Evolutionary conservation across 92 coral and sea anemone genomes (phyloP), one percentile per base, ranked within the genome.

Genomic region (Zoanthus gigantus): DNA sequence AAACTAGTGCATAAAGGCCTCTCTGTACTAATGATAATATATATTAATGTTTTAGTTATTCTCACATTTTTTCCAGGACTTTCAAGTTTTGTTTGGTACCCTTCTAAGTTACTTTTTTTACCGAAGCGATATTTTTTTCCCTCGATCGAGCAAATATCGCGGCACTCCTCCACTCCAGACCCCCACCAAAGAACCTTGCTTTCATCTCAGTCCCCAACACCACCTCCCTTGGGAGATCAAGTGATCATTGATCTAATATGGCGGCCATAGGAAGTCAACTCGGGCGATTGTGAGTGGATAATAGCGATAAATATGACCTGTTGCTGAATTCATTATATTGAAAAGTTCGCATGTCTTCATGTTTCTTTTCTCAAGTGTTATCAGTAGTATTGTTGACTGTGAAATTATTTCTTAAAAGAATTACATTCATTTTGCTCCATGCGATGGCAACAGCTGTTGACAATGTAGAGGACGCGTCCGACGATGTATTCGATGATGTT

Each of bases 261-360:
- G 85, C 85, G 75, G 85, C 72, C 28, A 65, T 28, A 66, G 85
- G 85, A 81, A 81, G 85, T 80, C 74, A 80, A 46, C 45, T 80
- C 14, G 85, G 74, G 57, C 74, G 85, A 81, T 66, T 81, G 85
- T 81, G 85, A 81, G 85, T 81, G 85, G 85, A 81, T 68, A 81
- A 81, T 65, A 63, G 37, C 53, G 75, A 81, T 66, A 81, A 69
- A 81, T 81, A 81, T 81, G 85, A 81, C 75, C 85, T 81, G 85
- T 81, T 81, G 85, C 85, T 81, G 85, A 81, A 81, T 81, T 81
- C 85, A 81, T 81, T 81, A 81, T 46, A 46, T 47, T 60, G 63
- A 13, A 66, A 45, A 29, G 58, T 48, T 66, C 85, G 60, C 74
- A 81, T 81, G 85, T 81, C 85, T 81, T 81, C 85, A 44, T 52